A percentile compares a stretch with the other conserved stretches of the same genome.
Conservation (phyloP, 2,113 vertebrate genomes). For the crab-eating macaque (Macaca fascicularis) region DNA sequence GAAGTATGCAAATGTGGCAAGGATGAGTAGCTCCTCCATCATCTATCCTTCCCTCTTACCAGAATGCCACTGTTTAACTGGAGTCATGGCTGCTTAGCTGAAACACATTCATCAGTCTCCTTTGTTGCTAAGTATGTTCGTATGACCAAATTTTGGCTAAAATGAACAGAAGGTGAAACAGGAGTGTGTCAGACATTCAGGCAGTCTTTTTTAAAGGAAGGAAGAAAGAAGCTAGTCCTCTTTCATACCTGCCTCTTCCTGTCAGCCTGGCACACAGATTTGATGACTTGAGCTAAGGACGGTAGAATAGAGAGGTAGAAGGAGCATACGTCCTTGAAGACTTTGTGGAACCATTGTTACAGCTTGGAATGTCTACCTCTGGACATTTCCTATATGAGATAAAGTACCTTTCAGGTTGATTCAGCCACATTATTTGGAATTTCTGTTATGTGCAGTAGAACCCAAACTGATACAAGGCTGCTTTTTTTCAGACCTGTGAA, state of each 20-base stretch:
- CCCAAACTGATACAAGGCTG: background rate
- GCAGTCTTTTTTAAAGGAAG: background rate
- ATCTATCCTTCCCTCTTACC: background rate
- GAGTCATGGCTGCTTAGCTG: background rate
- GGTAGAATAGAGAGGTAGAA: background rate
- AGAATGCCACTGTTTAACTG: background rate
- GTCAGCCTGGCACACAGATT: background rate
- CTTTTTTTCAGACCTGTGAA: background rate
- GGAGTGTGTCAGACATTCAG: background rate
- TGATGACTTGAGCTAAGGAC: background rate
- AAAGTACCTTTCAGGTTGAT: conserved; percentile 1
- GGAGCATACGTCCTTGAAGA: background rate
- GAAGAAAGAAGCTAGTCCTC: background rate
- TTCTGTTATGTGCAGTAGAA: background rate
- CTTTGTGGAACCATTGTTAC: background rate
- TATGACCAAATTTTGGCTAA: background rate
- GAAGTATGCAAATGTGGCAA: background rate
- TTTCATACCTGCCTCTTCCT: background rate
- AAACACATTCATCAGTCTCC: background rate
- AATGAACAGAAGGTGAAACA: background rate
- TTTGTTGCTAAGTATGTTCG: background rate
- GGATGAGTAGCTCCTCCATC: background rate
- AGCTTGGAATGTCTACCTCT: background rate
- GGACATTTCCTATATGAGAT: background rate
- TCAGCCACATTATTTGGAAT: background rate